phyloP scores from a whole-genome alignment of 1,140 invertebrate genomes.

The Listronotus oregonensis region DNA sequence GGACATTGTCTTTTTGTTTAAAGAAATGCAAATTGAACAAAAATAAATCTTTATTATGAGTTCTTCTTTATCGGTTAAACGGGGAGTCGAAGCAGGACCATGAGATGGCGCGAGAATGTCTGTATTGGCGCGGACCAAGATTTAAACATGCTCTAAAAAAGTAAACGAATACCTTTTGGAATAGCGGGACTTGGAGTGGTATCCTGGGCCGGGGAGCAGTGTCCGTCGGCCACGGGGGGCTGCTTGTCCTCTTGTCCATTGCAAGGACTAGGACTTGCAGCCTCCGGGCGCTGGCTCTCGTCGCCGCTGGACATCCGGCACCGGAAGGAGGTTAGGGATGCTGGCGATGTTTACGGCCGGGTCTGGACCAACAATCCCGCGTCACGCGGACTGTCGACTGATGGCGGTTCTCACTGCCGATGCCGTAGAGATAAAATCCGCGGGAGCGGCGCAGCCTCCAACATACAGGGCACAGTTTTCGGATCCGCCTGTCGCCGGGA shows the following conservation, averaged over 20 bases:
- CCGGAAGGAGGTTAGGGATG: slow-evolving; percentile 41
- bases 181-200: slow-evolving; percentile 19
- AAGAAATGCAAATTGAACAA: neutral
- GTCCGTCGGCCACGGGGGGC: slow-evolving; percentile 45
- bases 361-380: slow-evolving; percentile 33
- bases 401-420: slow-evolving; percentile 5
- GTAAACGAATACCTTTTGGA: slow-evolving; percentile 25
- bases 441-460: slow-evolving; percentile 32
- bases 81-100: neutral
- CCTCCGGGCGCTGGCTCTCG: slow-evolving; percentile 18
- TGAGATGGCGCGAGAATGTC: slow-evolving; percentile 25
- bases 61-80: slow-evolving; percentile 20
- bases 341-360: slow-evolving; percentile 27
- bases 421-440: slow-evolving; percentile 26
- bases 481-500: slow-evolving; percentile 25
- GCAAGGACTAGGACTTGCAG: slow-evolving; percentile 26
- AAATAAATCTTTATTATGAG: slow-evolving; percentile 9
- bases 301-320: slow-evolving; percentile 36
- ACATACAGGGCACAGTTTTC: slow-evolving; percentile 21
- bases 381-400: slow-evolving; percentile 33
- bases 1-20: too few species aligned
- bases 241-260: slow-evolving; percentile 31
- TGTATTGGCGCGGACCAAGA: slow-evolving; percentile 16
- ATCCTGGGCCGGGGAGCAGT: slow-evolving; percentile 47
- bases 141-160: slow-evolving; percentile 21